Evolutionary conservation across 2,888 invertebrate species (phyloP), one percentile per base, ranked within the genome.

Genomic region (Lasioglossum morio): DNA sequence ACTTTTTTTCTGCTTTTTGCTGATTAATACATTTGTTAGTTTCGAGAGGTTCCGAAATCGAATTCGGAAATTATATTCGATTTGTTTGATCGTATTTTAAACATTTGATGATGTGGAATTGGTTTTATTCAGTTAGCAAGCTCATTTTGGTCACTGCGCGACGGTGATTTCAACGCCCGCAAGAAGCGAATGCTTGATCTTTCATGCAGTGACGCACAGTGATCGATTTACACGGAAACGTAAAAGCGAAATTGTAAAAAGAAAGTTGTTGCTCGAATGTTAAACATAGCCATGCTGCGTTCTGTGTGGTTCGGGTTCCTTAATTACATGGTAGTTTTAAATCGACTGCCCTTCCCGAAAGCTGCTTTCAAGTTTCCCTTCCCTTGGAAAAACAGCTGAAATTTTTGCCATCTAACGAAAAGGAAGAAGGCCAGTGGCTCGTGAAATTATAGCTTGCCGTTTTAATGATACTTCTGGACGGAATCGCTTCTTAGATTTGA

Each of bases 351-450:
- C 10, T 78, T 70, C 53, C 40, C 48, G 79, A 84, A 72, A 79
- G 79, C 74, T 63, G 78, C 69, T 75, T 60, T 69, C 48, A 63
- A 63, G 43, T 27, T 34, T n/a, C 34, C 53, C 37, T 66, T 46
- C 40, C 70, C 40, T 48, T 46, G 72, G 40, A 37, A 82, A 66
- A 16, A 16, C 40, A 75, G 19, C 82, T 48, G 80, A 60, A 87
- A 86, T 87, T 92, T 89, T 83, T 84, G 91, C 88, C 89, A 87
- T 87, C 85, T 92, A 92, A 92, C 87, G 80, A 72, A 82, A 91
- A 69, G 37, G 37, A 69, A 37, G 37, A 69, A 37, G 37, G 37
- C 23, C 69, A 23, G 69, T 69, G 37, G 19, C 23, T 37, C 23
- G 23, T 69, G 23, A 69, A 69, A 69, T 69, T 69, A 69, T 37